Evolutionary conservation across 2,113 vertebrate genomes (phyloP).

Genomic region (Anolis sagrei): DNA sequence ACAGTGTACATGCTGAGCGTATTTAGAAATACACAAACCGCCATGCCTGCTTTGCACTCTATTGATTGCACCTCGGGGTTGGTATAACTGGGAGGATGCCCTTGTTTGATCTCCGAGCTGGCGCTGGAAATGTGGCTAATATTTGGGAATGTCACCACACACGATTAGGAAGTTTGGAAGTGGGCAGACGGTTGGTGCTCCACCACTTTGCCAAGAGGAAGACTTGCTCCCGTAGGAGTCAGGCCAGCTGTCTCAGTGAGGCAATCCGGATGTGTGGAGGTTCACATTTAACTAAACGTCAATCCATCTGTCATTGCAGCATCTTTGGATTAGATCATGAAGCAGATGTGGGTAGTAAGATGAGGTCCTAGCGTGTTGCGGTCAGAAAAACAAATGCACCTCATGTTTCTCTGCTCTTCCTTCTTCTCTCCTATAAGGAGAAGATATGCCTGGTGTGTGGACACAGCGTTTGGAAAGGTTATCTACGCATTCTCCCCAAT

Average conservation of each 20-base stretch:
- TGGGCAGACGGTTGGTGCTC: neutral
- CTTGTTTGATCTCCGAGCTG: neutral
- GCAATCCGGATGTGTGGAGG: slow-evolving; percentile 2
- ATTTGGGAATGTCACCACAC: slow-evolving; percentile 2
- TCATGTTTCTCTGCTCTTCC: neutral
- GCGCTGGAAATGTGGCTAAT: neutral
- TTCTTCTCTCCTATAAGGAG: neutral
- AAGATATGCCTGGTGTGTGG: neutral
- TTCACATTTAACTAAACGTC: neutral
- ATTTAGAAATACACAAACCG: neutral
- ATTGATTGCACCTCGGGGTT: neutral
- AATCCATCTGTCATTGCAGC: neutral
- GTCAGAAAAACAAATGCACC: neutral
- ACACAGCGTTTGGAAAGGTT: neutral
- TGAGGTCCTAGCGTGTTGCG: slow-evolving; percentile 5
- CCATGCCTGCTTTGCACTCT: neutral
- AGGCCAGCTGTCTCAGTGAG: neutral
- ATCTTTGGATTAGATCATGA: neutral
- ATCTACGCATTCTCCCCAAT: no score
- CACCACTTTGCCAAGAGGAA: neutral
- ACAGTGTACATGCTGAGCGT: no score
- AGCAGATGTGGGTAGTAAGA: neutral
- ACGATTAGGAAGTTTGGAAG: neutral
- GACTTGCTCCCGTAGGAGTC: neutral
- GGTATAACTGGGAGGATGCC: neutral